Base-by-base conservation (phyloP, 2,888 invertebrate species). In the Cephus nigrinus region DNA sequence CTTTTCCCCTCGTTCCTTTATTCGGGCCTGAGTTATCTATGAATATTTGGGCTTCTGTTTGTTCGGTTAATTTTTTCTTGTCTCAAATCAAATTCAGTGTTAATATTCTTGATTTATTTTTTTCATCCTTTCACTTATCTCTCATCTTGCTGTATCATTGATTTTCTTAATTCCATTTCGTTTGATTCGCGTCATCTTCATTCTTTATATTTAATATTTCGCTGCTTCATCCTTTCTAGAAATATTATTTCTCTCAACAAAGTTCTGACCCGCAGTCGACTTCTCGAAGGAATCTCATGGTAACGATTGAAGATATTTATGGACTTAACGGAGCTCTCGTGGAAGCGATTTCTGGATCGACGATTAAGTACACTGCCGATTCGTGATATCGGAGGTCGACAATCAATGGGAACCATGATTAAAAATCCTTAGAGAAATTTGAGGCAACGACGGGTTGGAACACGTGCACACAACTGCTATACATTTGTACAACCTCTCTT, bases 401-500 rank as follows among this genome's bases (percentile, higher is more conserved):
- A 55, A 55, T 23, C 40, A 55, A 55, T 55, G 40, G 23, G 15
- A 55, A 55, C 40, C 40, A 55, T 15, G 23, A 4, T 55, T 55
- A 23, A 55, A 55, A 23, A 55, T 23, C 40, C 23, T 55, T 55
- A 23, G 40, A 55, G 40, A 55, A 55, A 55, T 55, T 55, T 55
- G 40, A 55, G 40, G 9, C 40, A 55, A 55, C 4, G 23, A 15
- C 40, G 40, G 40, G 40, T 9, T 55, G 23, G 40, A 55, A 23
- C 23, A 55, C 40, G 9, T 55, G 40, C 40, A 23, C 40, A 23
- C 40, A 23, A 9, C 23, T 55, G 86, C 89, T 91, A 90, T 90
- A 90, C 90, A 91, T 90, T 89, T 91, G 88, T 90, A 90, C 90
- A 89, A 89, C 85, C 85, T 86, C 40, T 55, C 23, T 55, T 85